Evolutionary conservation across 2,113 vertebrate genomes (phyloP).

Genomic region (Melanocharis versteri): DNA sequence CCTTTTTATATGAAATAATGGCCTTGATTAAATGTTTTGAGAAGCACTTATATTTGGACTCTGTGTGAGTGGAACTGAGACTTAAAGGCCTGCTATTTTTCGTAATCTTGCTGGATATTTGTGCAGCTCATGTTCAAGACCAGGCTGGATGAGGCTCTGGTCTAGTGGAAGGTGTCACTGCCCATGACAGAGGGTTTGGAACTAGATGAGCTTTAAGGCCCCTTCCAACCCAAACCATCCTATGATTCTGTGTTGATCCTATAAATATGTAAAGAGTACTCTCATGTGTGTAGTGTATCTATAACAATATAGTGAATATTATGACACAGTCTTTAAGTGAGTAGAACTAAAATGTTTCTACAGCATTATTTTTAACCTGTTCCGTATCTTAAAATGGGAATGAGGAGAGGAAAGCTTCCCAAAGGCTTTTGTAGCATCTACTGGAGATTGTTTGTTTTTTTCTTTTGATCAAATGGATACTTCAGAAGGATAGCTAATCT

Average conservation of each 20-base stretch:
- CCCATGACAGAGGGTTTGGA: neutral
- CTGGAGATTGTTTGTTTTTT: neutral
- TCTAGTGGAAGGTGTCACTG: neutral
- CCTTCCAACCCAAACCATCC: neutral
- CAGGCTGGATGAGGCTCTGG: neutral
- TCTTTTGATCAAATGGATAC: neutral
- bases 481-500: neutral
- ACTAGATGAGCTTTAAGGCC: neutral
- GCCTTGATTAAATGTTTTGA: neutral
- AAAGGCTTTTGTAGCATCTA: neutral
- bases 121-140: neutral
- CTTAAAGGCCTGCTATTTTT: neutral
- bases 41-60: neutral
- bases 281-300: neutral
- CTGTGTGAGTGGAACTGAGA: neutral
- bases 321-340: neutral
- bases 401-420: neutral
- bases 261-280: neutral
- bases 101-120: neutral
- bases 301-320: neutral
- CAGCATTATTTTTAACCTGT: neutral
- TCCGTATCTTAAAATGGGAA: neutral
- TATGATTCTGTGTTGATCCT: neutral
- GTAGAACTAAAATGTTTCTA: neutral
- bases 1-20: neutral